phyloP scores from a whole-genome alignment of 2,888 invertebrate genomes.

The Chloroclysta siterata region DNA sequence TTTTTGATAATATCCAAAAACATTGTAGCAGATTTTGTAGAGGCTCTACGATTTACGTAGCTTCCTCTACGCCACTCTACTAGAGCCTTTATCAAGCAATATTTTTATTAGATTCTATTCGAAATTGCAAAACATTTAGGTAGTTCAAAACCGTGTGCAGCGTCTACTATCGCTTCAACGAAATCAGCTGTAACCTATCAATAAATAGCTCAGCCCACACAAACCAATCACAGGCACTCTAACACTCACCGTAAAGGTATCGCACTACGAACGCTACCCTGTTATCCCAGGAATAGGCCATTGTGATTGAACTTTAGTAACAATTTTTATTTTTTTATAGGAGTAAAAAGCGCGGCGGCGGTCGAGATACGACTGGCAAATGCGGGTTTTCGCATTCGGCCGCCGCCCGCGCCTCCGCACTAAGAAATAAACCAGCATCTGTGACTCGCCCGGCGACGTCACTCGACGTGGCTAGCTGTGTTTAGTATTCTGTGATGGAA shows the following conservation, averaged over 20 bases:
- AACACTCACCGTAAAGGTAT: slow-evolving; percentile 91
- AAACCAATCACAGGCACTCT: slow-evolving; percentile 29
- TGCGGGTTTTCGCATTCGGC: slow-evolving; percentile 43
- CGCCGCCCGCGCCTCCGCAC: slow-evolving; percentile 62
- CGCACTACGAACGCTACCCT: slow-evolving; percentile 92
- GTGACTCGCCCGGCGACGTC: slow-evolving; percentile 44
- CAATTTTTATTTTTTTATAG: slow-evolving; percentile 20
- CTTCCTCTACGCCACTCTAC: not conserved
- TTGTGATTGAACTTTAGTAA: slow-evolving; percentile 50
- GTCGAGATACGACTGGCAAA: slow-evolving; percentile 33
- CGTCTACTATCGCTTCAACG: not conserved
- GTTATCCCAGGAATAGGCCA: slow-evolving; percentile 94
- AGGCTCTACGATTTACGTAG: not conserved
- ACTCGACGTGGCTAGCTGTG: slow-evolving; percentile 28
- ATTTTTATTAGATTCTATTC: no score
- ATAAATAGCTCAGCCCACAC: slow-evolving; percentile 25
- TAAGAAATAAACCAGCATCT: slow-evolving; percentile 46
- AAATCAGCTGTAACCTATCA: slow-evolving; percentile 30
- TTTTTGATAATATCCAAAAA: no score
- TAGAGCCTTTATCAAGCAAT: no score
- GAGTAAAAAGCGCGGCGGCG: slow-evolving; percentile 35
- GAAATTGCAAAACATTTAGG: no score
- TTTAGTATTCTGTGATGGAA: slow-evolving; percentile 18
- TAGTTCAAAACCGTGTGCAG: not conserved
- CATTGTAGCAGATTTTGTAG: not conserved